Base-by-base conservation (phyloP, 1,140 invertebrate genomes). In the Drosophila chauvacae region DNA sequence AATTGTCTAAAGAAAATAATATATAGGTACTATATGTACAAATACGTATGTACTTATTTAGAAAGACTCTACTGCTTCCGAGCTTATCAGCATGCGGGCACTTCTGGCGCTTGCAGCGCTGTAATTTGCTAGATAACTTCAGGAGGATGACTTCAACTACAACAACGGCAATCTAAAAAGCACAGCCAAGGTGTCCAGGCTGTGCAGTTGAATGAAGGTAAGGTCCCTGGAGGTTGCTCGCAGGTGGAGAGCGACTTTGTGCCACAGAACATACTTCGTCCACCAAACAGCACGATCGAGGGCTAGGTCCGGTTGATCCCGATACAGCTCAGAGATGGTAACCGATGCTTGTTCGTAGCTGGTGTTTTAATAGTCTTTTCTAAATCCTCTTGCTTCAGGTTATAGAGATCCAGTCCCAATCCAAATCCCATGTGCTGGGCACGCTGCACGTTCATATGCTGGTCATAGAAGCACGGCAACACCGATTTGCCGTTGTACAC, bases 401-500 rank as follows among this genome's bases (percentile, higher is more conserved):
- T 90, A 0, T 80, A 56, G 20, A 92, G 77, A 47, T 93, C 79
- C 13, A 95, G 30, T 0, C 64, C 86, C 53, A 93, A 78, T 13
- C 93, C 94, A 28, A 93, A 93, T 1, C 94, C 94, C 11, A 86
- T 83, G 18, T 91, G 74, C 20, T 93, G 74, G 4, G 93, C 92
- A 30, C 93, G 92, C n/a, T 93, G 79, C 16, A 94, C 87, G 71
- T 95, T 95, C 56, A 93, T 93, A 20, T 87, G 91, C 79, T 96
- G 95, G 80, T 96, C 95, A 23, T 93, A 94, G 59, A 95, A 94
- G 18, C 96, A 91, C 9, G 96, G 96, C 63, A 96, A 93, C 7
- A 96, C 93, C 2, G 96, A 96, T n/a, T 96, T 94, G 66, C 94
- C 95, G 76, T 95, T 94, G 91, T 95, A 95, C 0, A 96, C 86